A percentile compares a stretch with the other conserved stretches of the same genome.
Evolutionary conservation across 2,113 vertebrate species (phyloP).

Genomic region (Muntiacus muntjak): DNA sequence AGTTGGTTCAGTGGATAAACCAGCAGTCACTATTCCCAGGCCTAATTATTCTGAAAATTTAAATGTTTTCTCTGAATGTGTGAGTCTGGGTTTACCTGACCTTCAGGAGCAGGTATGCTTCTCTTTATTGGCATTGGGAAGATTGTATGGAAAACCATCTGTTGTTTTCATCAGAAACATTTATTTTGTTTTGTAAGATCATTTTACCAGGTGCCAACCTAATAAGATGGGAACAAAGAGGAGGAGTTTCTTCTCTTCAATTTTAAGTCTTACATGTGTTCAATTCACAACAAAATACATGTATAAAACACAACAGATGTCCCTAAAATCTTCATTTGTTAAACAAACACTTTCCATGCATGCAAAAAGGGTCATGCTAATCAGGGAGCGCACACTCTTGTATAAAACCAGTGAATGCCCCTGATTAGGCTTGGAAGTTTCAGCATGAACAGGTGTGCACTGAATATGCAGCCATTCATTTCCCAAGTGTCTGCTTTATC

Average conservation of each 20-base stretch:
- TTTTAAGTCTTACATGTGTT: slow-evolving; percentile 35
- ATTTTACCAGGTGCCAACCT: background rate
- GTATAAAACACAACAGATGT: slow-evolving; percentile 40
- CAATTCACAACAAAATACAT: slow-evolving; percentile 21
- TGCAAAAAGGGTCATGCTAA: slow-evolving; percentile 15
- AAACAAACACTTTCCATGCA: background rate
- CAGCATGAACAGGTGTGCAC: background rate
- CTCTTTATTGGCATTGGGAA: background rate
- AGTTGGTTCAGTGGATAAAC: background rate
- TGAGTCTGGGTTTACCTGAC: background rate
- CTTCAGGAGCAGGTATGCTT: background rate
- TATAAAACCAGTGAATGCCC: background rate
- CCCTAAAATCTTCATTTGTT: slow-evolving; percentile 33
- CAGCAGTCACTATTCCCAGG: background rate
- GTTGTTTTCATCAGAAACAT: slow-evolving; percentile 20
- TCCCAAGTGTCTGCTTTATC: background rate
- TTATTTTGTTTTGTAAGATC: slow-evolving; percentile 49
- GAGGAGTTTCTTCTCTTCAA: slow-evolving; percentile 39
- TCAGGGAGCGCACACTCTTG: background rate
- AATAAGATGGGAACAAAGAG: background rate
- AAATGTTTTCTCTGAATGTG: slow-evolving; percentile 7
- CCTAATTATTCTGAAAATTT: background rate
- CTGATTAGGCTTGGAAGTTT: background rate
- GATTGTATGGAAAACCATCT: background rate
- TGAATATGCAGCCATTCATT: background rate